Evolutionary conservation across 2,888 invertebrate genomes (phyloP).

Genomic region (Oscheius myriophilus): DNA sequence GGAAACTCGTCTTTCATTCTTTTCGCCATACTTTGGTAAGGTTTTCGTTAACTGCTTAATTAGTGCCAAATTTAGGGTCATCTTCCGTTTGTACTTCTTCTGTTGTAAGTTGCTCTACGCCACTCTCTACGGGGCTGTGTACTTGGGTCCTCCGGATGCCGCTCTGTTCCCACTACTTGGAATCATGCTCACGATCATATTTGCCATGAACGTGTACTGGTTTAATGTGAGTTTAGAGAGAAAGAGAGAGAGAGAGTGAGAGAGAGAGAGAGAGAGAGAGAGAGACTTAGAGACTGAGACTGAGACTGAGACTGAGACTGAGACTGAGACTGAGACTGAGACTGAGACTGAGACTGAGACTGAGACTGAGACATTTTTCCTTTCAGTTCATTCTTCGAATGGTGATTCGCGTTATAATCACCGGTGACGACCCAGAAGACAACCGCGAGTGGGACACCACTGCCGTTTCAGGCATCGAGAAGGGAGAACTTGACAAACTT

Average conservation of each 20-base stretch:
- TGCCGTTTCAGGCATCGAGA: constrained; percentile 49
- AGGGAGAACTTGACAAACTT: constrained; percentile 27
- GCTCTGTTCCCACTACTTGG: constrained; percentile 57
- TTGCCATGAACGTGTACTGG: constrained; percentile 62
- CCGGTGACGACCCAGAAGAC: constrained; percentile 66
- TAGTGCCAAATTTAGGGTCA: constrained; percentile 35
- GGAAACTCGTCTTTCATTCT: constrained; percentile 55
- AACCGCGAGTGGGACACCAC: constrained; percentile 61
- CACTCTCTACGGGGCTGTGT: constrained; percentile 58
- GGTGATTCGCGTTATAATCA: constrained; percentile 56
- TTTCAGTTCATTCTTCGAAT: constrained; percentile 60
- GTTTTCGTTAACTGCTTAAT: not conserved
- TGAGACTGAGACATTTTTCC: not conserved
- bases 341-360: not conserved
- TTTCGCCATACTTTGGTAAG: constrained; percentile 59
- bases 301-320: no score
- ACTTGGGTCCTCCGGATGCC: constrained; percentile 57
- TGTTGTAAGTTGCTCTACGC: constrained; percentile 60
- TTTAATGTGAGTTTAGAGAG: constrained; percentile 55
- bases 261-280: not conserved
- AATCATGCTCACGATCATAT: constrained; percentile 54
- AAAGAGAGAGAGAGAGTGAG: not conserved
- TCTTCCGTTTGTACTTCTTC: constrained; percentile 63
- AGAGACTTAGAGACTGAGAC: no score
- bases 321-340: not conserved